Base-by-base conservation (phyloP, 2,888 invertebrate genomes). In the Poecilobothrus nobilitatus region DNA sequence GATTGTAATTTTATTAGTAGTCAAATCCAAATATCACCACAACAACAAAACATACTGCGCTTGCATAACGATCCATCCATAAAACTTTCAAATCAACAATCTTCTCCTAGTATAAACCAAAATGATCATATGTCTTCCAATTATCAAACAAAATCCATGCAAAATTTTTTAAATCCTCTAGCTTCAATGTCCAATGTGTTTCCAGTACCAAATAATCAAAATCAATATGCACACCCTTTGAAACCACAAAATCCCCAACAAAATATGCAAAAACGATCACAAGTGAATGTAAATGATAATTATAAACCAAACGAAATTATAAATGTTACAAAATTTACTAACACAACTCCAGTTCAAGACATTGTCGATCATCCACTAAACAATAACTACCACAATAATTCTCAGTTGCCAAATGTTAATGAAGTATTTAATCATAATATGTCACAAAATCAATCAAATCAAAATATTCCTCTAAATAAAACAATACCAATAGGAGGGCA, bases 41-140 rank as follows among this genome's bases (percentile, higher is more conserved):
- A 80, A 69, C 80, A 81, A 71, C 81, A 81, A 70, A 80, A 86
- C 81, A 74, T 80, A 83, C 70, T 85, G 82, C 73, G 86, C 79
- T 75, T 86, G 83, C 74, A 83, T 67, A 78, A 77, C 1, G 81
- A 81, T 71, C 75, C 81, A 3, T 78, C 76, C 41, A 76, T 78
- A 1, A 82, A 78, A 78, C 76, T 75, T 44, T 72, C 75, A 37
- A 75, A 76, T 8, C 76, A 74, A 33, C 73, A 73, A 7, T 72
- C 66, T 20, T 27, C 27, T 20, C 10, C 34, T 20, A 61, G 21
- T n/a, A 20, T 61, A n/a, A n/a, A 33, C 20, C 18, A 18, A 7
- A 62, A 67, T 34, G 44, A 72, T 63, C 74, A 72, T 7, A 68
- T 68, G 20, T 72, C 68, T 63, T 70, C 67, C 66, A 69, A 67